These are phyloP conservation scores for Coregonus suidteri DNA, from an alignment of 2,797 vertebrate genomes.

Conservation along the genomic window DNA sequence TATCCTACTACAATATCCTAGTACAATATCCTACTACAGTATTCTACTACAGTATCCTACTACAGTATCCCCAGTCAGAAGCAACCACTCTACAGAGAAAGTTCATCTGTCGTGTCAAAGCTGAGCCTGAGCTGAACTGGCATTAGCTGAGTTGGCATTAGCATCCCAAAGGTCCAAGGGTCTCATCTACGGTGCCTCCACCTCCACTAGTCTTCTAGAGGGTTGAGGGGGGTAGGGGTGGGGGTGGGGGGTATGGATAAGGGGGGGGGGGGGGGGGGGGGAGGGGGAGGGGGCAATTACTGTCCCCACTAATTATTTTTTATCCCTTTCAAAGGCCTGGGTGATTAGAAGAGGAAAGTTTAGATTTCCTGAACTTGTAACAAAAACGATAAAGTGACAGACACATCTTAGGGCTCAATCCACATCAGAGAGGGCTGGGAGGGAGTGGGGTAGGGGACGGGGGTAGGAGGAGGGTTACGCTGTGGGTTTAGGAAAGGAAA, in stretches of 20 bases:
- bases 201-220: background rate
- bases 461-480: background rate
- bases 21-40: too few species aligned
- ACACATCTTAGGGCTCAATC: conserved; percentile 75
- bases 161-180: conserved; percentile 75
- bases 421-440: conserved; percentile 66
- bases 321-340: conserved; percentile 77
- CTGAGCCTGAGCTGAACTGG: conserved; percentile 32
- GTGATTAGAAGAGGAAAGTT: conserved; percentile 85
- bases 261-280: conserved; percentile 44
- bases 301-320: conserved; percentile 75
- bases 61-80: conserved; percentile 12
- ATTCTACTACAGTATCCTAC: too few species aligned
- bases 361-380: conserved; percentile 86
- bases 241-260: conserved; percentile 18
- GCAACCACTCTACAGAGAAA: conserved; percentile 29
- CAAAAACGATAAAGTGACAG: conserved; percentile 81
- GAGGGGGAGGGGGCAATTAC: conserved; percentile 68
- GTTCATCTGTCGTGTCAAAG: conserved; percentile 55
- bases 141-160: conserved; percentile 66
- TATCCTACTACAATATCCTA: background rate
- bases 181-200: conserved; percentile 59
- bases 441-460: background rate
- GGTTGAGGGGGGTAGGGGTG: conserved; percentile 5
- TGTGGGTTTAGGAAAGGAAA: conserved; percentile 9